A percentile compares a stretch with the other conserved stretches of the same genome.
These are phyloP conservation scores for Onychomys torridus DNA, from an alignment of 2,797 vertebrate genomes.

Conservation along the genomic window DNA sequence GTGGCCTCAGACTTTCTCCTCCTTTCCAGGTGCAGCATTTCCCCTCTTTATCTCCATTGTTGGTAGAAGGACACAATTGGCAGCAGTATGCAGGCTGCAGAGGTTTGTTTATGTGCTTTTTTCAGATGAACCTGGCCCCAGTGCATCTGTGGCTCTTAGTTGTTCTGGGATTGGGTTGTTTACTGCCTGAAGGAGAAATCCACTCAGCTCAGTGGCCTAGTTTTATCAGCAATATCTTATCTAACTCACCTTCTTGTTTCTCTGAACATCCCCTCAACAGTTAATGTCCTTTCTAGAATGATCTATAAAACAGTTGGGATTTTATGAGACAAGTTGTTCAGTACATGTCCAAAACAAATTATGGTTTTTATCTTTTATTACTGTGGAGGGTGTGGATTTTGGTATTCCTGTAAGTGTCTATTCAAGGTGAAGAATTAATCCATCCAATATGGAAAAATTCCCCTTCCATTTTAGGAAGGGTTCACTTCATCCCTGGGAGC, in stretches of 20 bases:
- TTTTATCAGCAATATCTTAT: conserved; percentile 41
- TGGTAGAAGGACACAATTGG: background rate
- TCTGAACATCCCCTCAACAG: conserved; percentile 49
- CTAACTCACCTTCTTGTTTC: conserved; percentile 18
- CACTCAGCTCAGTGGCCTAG: background rate
- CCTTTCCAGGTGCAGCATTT: background rate
- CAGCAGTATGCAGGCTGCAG: background rate
- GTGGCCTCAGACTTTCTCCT: background rate
- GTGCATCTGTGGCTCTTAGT: background rate
- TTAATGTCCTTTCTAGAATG: conserved; percentile 52
- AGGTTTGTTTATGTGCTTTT: background rate
- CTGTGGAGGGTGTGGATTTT: background rate
- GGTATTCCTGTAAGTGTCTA: background rate
- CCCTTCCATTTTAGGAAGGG: fast-evolving
- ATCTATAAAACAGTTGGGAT: conserved; percentile 39
- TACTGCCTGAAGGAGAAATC: background rate
- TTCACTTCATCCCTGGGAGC: fast-evolving
- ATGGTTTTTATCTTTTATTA: background rate
- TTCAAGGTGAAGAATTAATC: background rate
- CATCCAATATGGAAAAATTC: fast-evolving
- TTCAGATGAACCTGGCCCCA: background rate
- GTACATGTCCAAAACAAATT: conserved; percentile 5
- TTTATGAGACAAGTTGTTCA: conserved; percentile 68
- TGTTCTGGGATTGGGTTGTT: background rate
- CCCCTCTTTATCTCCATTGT: background rate